Base-by-base conservation (phyloP, 53 echinoderm and acorn worm genomes). In the Mesocentrotus franciscanus region DNA sequence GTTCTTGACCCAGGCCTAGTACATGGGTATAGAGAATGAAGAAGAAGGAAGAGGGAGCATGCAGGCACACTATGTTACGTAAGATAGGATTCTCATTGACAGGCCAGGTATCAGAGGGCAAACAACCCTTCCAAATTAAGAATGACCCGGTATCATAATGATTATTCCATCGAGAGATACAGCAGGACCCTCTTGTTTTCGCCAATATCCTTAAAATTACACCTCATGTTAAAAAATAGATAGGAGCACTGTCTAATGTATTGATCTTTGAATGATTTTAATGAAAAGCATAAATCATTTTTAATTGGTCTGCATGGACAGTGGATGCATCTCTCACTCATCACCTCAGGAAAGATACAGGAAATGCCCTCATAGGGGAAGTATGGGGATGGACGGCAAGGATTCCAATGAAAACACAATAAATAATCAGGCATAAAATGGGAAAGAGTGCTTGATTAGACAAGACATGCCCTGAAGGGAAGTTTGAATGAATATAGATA, bases 281-380 rank as follows among this genome's bases (percentile, higher is more conserved):
- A 87, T 87, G 57, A 58, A 58, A 10, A 58, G 4, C 87, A 87
- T 87, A 87, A 87, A 87, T 58, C 87, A 59, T 56, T 56, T 87
- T 27, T 87, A 87, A 57, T 87, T 87, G 58, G 58, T 59, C 10
- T 87, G 10, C 87, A 87, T 57, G 57, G 81, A 29, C 30, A 72
- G 10, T n/a, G 72, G 81, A 42, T 18, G 11, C 42, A 81, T 81
- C 22, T 42, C 42, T 81, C 81, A 81, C 7, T 81, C 81, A 42
- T 42, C 81, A 42, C 36, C 1, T 42, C 8, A 29, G 81, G 33
- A 33, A 39, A 39, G 81, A 42, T 81, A 15, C 18, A 81, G 42
- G 81, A 81, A 81, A 27, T 22, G 7, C 81, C 9, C 81, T 42
- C 39, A 42, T 16, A 20, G 39, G 74, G 42, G 81, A 27, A 81